These are phyloP conservation scores for Euphonia xanthogaster DNA, from an alignment of 2,797 vertebrate genomes.

Conservation along the genomic window DNA sequence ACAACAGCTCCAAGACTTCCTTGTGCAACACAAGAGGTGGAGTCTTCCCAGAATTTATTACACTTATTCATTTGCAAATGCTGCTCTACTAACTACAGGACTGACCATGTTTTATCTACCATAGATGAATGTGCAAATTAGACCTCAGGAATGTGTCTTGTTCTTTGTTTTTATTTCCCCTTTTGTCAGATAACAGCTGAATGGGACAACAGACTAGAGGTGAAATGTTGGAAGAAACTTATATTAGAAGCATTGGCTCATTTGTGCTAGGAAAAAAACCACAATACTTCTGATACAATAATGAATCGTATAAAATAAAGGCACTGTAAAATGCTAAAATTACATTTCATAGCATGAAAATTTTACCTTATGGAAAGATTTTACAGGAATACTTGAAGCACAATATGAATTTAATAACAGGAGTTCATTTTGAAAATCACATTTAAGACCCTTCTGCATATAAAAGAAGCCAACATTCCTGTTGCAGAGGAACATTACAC, in stretches of 20 bases:
- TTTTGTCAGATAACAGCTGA: slow-evolving; percentile 16
- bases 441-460: neutral
- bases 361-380: neutral
- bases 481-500: neutral
- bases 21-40: neutral
- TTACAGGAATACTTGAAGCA: neutral
- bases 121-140: neutral
- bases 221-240: neutral
- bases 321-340: neutral
- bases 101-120: neutral
- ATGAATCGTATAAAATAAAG: neutral
- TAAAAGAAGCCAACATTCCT: neutral
- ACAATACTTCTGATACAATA: neutral
- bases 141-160: neutral
- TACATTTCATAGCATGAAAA: neutral
- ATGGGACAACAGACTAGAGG: neutral
- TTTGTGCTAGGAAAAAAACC: neutral
- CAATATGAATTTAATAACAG: neutral
- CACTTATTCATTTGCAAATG: slow-evolving; percentile 5
- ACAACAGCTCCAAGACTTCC: neutral
- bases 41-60: neutral
- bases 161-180: neutral
- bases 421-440: neutral
- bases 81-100: neutral
- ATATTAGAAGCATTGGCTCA: neutral